Evolutionary conservation across 1,140 invertebrate species (phyloP).

Genomic region (Meteorus sp.): DNA sequence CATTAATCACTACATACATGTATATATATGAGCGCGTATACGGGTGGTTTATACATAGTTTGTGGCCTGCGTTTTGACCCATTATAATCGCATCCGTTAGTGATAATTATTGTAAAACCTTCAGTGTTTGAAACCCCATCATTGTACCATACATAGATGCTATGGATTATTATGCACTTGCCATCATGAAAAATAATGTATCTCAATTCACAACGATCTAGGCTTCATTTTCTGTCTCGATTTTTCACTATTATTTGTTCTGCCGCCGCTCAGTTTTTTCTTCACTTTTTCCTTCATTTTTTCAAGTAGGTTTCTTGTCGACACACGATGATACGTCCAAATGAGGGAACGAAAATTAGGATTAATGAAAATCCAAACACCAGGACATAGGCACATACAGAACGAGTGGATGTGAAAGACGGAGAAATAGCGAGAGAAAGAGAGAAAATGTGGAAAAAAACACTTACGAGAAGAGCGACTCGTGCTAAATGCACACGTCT

Average conservation of each 20-base stretch:
- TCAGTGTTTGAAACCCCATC: background rate
- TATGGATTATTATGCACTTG: too few species aligned
- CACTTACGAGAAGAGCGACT: slow-evolving; percentile 23
- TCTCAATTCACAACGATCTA: background rate
- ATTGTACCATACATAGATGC: too few species aligned
- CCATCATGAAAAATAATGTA: slow-evolving; percentile 1
- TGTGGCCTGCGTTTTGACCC: slow-evolving; percentile 36
- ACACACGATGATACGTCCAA: slow-evolving; percentile 14
- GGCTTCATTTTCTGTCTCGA: background rate
- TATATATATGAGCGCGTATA: too few species aligned
- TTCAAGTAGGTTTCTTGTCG: background rate
- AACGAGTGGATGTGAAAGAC: too few species aligned
- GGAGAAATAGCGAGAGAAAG: slow-evolving; percentile 23
- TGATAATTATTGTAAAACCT: slow-evolving; percentile 44
- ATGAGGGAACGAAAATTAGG: slow-evolving; percentile 33
- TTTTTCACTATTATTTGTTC: background rate
- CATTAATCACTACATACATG: slow-evolving; percentile 51
- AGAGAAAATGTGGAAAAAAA: too few species aligned
- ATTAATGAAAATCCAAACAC: slow-evolving; percentile 44
- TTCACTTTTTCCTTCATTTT: background rate
- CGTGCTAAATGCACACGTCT: slow-evolving; percentile 42
- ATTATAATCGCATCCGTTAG: slow-evolving; percentile 43
- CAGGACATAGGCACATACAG: too few species aligned
- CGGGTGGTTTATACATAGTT: slow-evolving; percentile 42
- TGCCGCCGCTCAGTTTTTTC: background rate